phyloP scores from a whole-genome alignment of 2,797 vertebrate species.

The Selene dorsalis region DNA sequence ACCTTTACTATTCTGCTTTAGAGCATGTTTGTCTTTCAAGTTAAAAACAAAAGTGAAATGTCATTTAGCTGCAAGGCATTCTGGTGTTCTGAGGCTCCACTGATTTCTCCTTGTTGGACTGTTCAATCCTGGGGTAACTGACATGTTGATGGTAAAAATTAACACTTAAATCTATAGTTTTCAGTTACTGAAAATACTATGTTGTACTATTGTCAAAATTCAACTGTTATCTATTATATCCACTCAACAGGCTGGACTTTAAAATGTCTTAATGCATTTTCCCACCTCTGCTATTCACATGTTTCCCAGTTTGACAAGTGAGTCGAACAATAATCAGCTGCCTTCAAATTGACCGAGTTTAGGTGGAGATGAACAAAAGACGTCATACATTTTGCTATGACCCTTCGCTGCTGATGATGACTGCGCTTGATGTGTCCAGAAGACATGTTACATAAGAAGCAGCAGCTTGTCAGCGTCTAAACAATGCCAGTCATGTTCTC shows the following conservation, averaged over 20 bases:
- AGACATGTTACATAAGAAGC: conserved; percentile 42
- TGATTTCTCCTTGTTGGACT: not conserved
- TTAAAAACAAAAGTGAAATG: not conserved
- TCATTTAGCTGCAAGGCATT: conserved; percentile 7
- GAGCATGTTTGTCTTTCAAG: not conserved
- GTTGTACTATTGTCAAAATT: not conserved
- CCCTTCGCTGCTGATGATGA: conserved; percentile 37
- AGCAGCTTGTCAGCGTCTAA: conserved; percentile 16
- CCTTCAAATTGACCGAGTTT: conserved; percentile 17
- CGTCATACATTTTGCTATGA: not conserved
- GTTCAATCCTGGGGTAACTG: not conserved
- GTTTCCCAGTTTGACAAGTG: conserved; percentile 13
- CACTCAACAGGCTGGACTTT: not conserved
- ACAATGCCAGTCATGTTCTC: conserved; percentile 14
- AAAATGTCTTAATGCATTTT: not conserved
- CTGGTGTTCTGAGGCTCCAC: not conserved
- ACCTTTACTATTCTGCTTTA: not conserved
- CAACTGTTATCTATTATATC: not conserved
- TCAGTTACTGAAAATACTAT: not conserved
- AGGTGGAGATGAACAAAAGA: not conserved
- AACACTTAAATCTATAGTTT: not conserved
- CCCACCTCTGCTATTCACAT: not conserved
- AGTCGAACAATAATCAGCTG: not conserved
- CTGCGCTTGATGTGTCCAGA: conserved; percentile 35
- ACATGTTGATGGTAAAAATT: too few relatives aligned